Evolutionary conservation across 1,140 invertebrate genomes (phyloP).

Genomic region (Drosophila tristis): DNA sequence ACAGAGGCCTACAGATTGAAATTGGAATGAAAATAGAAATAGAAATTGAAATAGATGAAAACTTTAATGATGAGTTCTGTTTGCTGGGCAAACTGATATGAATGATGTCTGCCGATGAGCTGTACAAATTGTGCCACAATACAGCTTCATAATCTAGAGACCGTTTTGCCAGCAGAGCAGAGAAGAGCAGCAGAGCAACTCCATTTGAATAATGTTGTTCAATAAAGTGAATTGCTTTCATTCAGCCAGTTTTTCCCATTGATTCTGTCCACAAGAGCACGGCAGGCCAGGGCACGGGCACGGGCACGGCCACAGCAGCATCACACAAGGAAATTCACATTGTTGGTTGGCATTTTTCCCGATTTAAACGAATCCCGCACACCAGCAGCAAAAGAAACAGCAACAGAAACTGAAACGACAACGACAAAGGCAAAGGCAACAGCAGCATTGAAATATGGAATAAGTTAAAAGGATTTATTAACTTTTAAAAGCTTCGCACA

Average conservation of each 20-base stretch:
- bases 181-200: constrained; percentile 18
- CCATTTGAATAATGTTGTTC: constrained; percentile 74
- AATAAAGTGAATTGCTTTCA: constrained; percentile 78
- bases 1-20: constrained; percentile 34
- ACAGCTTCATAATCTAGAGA: constrained; percentile 63
- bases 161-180: constrained; percentile 8
- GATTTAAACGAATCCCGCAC: constrained; percentile 43
- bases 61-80: constrained; percentile 50
- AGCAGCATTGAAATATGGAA: constrained; percentile 76
- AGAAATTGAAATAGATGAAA: constrained; percentile 70
- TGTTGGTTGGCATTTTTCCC: constrained; percentile 51
- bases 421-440: constrained; percentile 21
- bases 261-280: constrained; percentile 36
- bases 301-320: constrained; percentile 2
- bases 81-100: constrained; percentile 50
- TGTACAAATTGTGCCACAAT: constrained; percentile 64
- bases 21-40: constrained; percentile 34
- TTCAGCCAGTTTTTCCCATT: constrained; percentile 50
- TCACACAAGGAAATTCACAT: constrained; percentile 49
- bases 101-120: constrained; percentile 49
- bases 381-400: constrained; percentile 17
- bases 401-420: constrained; percentile 25
- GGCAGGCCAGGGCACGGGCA: constrained; percentile 9
- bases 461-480: constrained; percentile 82
- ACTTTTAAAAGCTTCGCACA: constrained; percentile 79